Conservation (phyloP, 2,797 vertebrate genomes). For the Uromys caudimaculatus region DNA sequence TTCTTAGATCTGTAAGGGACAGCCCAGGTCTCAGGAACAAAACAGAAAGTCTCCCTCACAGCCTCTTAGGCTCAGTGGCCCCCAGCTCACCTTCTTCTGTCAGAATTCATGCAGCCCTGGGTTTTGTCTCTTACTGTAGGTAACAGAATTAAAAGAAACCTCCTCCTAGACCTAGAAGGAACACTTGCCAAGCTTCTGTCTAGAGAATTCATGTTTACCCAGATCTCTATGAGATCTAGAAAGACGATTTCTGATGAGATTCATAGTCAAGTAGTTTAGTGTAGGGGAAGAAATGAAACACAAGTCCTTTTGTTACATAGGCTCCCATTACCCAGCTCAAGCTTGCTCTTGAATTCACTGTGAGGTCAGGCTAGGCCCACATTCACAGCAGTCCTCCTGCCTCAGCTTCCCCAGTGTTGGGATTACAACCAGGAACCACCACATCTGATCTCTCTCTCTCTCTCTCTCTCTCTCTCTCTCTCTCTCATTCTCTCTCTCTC, state of each 20-base stretch:
- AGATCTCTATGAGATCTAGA: not conserved
- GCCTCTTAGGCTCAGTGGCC: not conserved
- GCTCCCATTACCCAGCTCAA: not conserved
- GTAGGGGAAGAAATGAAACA: not conserved
- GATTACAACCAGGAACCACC: not conserved
- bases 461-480: no score
- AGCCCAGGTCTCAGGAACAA: not conserved
- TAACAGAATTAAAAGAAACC: not conserved
- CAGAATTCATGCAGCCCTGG: not conserved
- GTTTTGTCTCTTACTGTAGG: not conserved
- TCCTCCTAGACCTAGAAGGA: not conserved
- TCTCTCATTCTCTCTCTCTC: no score
- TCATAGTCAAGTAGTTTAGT: no score
- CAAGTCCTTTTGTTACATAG: not conserved
- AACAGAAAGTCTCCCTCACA: not conserved
- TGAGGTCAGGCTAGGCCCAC: not conserved
- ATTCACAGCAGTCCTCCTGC: not conserved
- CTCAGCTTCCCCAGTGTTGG: not conserved
- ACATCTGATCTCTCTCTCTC: not conserved
- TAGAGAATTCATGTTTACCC: not conserved
- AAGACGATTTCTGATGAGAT: not conserved
- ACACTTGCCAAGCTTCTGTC: not conserved
- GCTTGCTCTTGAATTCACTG: not conserved
- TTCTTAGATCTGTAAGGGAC: not conserved
- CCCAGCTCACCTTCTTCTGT: not conserved